A percentile compares a stretch with the other conserved stretches of the same genome.
Conservation (phyloP, 1,140 invertebrate species). For the Hypsibius dujardini region DNA sequence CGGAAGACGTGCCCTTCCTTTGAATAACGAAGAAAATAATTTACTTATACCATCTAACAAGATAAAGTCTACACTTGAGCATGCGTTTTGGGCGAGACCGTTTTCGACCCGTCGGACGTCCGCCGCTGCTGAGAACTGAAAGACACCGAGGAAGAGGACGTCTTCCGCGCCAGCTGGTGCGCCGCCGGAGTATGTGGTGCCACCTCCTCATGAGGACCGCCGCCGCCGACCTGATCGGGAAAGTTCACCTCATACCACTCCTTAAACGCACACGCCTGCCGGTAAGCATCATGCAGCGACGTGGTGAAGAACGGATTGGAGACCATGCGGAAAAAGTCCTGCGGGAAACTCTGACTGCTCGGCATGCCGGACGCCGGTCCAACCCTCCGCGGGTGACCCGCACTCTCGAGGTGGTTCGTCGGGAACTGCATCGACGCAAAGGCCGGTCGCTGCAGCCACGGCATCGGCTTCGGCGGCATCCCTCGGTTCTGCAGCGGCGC, state of each 20-base stretch:
- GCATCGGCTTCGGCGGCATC: not conserved
- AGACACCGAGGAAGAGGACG: too few relatives aligned
- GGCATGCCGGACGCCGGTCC: not conserved
- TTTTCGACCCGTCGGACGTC: too few relatives aligned
- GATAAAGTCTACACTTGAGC: too few relatives aligned
- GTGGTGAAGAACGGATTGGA: constrained; percentile 11
- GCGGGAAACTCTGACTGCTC: not conserved
- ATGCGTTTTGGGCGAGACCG: too few relatives aligned
- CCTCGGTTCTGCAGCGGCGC: not conserved
- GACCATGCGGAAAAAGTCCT: not conserved
- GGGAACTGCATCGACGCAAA: not conserved
- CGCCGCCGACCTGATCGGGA: not conserved
- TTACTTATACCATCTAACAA: too few relatives aligned
- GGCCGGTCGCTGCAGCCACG: not conserved
- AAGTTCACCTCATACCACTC: constrained; percentile 3
- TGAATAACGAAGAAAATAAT: too few relatives aligned
- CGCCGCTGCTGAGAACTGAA: too few relatives aligned
- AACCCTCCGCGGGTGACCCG: not conserved
- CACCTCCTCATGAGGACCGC: too few relatives aligned
- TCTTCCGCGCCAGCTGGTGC: too few relatives aligned
- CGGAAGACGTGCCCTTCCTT: too few relatives aligned
- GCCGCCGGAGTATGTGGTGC: too few relatives aligned
- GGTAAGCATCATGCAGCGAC: constrained; percentile 3
- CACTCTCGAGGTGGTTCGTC: not conserved
- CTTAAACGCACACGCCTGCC: constrained; percentile 11